A percentile compares a stretch with the other conserved stretches of the same genome.
These are phyloP conservation scores for Buathra laborator DNA, from an alignment of 2,888 invertebrate species.

Conservation along the genomic window DNA sequence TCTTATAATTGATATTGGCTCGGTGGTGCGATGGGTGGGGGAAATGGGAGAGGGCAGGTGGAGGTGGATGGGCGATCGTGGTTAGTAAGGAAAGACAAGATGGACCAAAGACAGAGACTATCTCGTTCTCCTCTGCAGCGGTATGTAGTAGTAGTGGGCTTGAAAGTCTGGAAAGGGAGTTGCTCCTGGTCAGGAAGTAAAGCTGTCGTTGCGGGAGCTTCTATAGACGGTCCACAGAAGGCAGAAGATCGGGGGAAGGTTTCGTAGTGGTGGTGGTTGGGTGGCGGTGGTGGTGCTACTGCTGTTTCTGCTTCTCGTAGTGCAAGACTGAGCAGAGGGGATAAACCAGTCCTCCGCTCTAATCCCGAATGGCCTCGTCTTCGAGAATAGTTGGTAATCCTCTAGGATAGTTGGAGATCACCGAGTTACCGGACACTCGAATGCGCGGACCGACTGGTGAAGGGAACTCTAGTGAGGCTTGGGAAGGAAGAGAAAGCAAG, in stretches of 20 bases:
- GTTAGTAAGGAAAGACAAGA: slow-evolving; percentile 61
- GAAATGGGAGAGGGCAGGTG: background rate
- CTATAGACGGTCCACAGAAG: slow-evolving; percentile 61
- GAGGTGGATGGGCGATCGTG: slow-evolving; percentile 1
- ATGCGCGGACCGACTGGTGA: slow-evolving; percentile 72
- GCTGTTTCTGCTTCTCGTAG: slow-evolving; percentile 50
- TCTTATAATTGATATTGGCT: slow-evolving; percentile 85
- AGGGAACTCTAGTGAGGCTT: slow-evolving; percentile 67
- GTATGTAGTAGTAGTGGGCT: slow-evolving; percentile 40
- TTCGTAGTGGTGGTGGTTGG: slow-evolving; percentile 39
- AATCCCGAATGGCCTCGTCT: slow-evolving; percentile 82
- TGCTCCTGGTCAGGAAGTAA: slow-evolving; percentile 68
- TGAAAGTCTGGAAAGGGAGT: slow-evolving; percentile 45
- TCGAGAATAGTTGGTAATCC: slow-evolving; percentile 84
- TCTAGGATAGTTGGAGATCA: slow-evolving; percentile 85
- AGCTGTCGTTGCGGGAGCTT: slow-evolving; percentile 64
- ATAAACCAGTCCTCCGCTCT: slow-evolving; percentile 72
- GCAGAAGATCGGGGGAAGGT: slow-evolving; percentile 66
- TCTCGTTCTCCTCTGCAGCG: background rate
- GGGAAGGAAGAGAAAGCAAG: slow-evolving; percentile 57
- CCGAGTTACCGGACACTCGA: slow-evolving; percentile 83
- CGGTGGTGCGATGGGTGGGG: slow-evolving; percentile 61
- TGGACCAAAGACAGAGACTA: slow-evolving; percentile 58
- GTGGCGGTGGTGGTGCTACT: slow-evolving; percentile 52
- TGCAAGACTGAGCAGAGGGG: slow-evolving; percentile 56